Evolutionary conservation across 1,140 invertebrate species (phyloP).

Genomic region (Pachyrhynchus sulphureomaculatus): DNA sequence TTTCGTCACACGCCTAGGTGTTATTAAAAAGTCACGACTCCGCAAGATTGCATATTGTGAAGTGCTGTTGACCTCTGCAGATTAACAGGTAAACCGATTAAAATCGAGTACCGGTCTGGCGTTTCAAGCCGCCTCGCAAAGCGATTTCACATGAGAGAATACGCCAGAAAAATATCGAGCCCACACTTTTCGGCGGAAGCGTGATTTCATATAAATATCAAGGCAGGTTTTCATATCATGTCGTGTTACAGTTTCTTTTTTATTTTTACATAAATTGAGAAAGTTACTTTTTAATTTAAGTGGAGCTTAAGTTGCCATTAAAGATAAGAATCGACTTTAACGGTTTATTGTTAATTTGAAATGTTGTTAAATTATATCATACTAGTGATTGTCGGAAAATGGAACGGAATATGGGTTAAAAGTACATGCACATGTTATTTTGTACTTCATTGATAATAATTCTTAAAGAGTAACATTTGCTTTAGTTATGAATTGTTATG

Average conservation of each 20-base stretch:
- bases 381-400: too few relatives aligned
- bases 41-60: slow-evolving; percentile 35
- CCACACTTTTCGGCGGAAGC: slow-evolving; percentile 20
- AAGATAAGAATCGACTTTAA: too few relatives aligned
- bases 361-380: too few relatives aligned
- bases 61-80: slow-evolving; percentile 45
- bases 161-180: slow-evolving; percentile 25
- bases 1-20: slow-evolving; percentile 17
- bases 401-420: too few relatives aligned
- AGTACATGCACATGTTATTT: too few relatives aligned
- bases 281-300: too few relatives aligned
- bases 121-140: slow-evolving; percentile 31
- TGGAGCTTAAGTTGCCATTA: too few relatives aligned
- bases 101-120: slow-evolving; percentile 42
- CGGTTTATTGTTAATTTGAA: too few relatives aligned
- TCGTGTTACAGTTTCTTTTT: background rate
- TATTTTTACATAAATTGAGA: background rate
- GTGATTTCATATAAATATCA: slow-evolving; percentile 21
- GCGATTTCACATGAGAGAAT: slow-evolving; percentile 41
- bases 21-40: slow-evolving; percentile 42
- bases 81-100: slow-evolving; percentile 51
- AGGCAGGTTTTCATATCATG: background rate
- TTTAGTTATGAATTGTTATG: too few relatives aligned
- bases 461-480: too few relatives aligned
- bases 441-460: too few relatives aligned